A percentile compares a stretch with the other conserved stretches of the same genome.
These are phyloP conservation scores for Corythoichthys intestinalis DNA, from an alignment of 2,113 vertebrate species.

Conservation along the genomic window DNA sequence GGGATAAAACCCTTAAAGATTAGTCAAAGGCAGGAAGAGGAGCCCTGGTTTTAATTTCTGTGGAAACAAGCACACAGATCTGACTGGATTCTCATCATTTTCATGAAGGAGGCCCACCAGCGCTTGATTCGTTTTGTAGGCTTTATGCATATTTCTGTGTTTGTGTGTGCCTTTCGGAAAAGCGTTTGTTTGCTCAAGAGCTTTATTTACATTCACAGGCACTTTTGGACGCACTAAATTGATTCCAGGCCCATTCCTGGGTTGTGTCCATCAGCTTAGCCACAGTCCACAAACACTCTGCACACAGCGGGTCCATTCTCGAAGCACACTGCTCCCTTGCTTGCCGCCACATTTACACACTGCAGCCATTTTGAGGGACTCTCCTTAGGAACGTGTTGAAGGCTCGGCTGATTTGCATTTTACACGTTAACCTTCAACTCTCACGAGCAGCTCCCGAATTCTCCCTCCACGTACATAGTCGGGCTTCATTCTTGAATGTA, in stretches of 20 bases:
- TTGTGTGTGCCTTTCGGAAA: conserved; percentile 58
- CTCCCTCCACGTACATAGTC: not conserved
- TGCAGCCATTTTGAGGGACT: conserved; percentile 65
- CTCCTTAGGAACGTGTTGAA: conserved; percentile 40
- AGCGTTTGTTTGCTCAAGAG: conserved; percentile 71
- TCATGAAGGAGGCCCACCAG: conserved; percentile 23
- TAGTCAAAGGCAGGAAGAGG: conserved; percentile 54
- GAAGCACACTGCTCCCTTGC: conserved; percentile 30
- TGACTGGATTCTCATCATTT: conserved; percentile 43
- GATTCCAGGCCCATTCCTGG: conserved; percentile 75
- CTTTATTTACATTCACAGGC: conserved; percentile 74
- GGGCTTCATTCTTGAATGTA: conserved; percentile 24
- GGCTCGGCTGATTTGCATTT: conserved; percentile 34
- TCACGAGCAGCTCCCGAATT: conserved; percentile 23
- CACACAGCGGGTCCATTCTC: conserved; percentile 63
- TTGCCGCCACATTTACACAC: conserved; percentile 44
- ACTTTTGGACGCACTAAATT: conserved; percentile 72
- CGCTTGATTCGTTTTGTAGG: conserved; percentile 43
- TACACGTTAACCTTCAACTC: conserved; percentile 42
- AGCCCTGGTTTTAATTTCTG: conserved; percentile 55
- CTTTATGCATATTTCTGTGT: conserved; percentile 50
- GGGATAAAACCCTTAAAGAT: conserved; percentile 55
- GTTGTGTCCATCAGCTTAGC: conserved; percentile 70
- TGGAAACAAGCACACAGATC: conserved; percentile 40
- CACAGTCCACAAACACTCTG: conserved; percentile 64